Percentiles rank a stretch among this genome's conserved stretches.
phyloP scores from a whole-genome alignment of 2,113 vertebrate species.

The Glaucomys volans region DNA sequence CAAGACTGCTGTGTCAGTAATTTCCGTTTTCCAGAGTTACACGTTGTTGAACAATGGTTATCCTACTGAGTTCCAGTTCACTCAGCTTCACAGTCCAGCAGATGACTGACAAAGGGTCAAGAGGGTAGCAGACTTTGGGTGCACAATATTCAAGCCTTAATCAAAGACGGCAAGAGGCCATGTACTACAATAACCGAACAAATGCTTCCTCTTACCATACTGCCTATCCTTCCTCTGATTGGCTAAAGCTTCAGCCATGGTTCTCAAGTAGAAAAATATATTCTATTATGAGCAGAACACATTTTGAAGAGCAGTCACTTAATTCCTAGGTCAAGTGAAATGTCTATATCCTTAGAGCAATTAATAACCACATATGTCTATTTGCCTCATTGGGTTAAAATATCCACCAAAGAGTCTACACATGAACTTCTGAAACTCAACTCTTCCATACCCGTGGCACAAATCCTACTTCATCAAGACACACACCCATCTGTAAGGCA shows the following conservation, averaged over 20 bases:
- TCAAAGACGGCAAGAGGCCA: slow-evolving; percentile 89
- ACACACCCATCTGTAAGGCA: neutral
- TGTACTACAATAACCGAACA: slow-evolving; percentile 83
- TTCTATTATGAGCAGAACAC: slow-evolving; percentile 61
- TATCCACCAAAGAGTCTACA: neutral
- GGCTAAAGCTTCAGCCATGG: slow-evolving; percentile 76
- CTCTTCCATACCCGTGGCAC: neutral
- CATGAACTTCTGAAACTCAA: slow-evolving; percentile 1
- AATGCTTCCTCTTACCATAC: slow-evolving; percentile 87
- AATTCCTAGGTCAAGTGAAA: slow-evolving; percentile 53
- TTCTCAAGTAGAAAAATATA: slow-evolving; percentile 67
- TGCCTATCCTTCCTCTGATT: slow-evolving; percentile 86
- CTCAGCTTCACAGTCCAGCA: slow-evolving; percentile 77
- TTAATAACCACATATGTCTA: slow-evolving; percentile 58
- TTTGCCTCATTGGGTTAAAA: neutral
- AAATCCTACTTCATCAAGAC: neutral
- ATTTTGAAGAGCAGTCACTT: slow-evolving; percentile 55
- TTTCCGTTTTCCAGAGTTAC: slow-evolving; percentile 82
- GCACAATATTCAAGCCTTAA: slow-evolving; percentile 85
- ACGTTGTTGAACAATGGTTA: slow-evolving; percentile 83
- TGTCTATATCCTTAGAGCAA: slow-evolving; percentile 68
- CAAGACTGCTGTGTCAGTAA: slow-evolving; percentile 81
- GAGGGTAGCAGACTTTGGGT: slow-evolving; percentile 89
- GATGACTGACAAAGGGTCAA: slow-evolving; percentile 87
- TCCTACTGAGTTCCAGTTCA: slow-evolving; percentile 77